Evolutionary conservation across 1,140 invertebrate genomes (phyloP).

Genomic region (Drosophila sulfurigaster): DNA sequence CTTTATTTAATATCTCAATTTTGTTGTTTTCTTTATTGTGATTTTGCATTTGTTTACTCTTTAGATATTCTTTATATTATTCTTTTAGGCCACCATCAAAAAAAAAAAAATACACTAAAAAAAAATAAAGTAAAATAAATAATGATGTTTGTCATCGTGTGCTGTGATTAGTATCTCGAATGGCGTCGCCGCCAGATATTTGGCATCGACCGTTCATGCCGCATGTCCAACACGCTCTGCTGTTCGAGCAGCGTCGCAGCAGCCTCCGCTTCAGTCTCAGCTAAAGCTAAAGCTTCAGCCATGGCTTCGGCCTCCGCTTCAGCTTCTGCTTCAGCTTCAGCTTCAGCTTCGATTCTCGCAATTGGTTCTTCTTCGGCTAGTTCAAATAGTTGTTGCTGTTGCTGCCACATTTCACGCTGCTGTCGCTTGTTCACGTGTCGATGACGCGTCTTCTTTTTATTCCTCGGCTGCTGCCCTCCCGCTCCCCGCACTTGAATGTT

Average conservation of each 20-base stretch:
- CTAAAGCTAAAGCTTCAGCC: background rate
- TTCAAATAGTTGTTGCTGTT: background rate
- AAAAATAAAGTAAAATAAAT: conserved; percentile 4
- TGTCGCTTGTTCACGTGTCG: conserved; percentile 32
- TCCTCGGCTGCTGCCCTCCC: background rate
- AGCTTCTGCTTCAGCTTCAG: background rate
- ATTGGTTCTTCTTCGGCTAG: background rate
- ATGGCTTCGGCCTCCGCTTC: background rate
- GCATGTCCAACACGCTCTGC: background rate
- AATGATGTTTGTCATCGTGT: background rate
- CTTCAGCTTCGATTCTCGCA: too few species aligned
- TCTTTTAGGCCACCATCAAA: background rate
- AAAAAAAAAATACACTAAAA: conserved; percentile 2
- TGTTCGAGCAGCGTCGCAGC: background rate
- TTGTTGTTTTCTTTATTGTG: too few species aligned
- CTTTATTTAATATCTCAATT: too few species aligned
- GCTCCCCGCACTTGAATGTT: background rate
- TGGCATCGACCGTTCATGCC: conserved; percentile 1
- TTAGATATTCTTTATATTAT: background rate
- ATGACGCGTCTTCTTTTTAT: conserved; percentile 30
- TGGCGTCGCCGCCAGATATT: background rate
- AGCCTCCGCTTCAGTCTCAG: background rate
- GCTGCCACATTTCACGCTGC: background rate
- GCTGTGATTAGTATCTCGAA: background rate
- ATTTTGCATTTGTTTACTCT: background rate